These are phyloP conservation scores for Rhabdomys pumilio DNA, from an alignment of 2,797 vertebrate genomes.

Conservation along the genomic window DNA sequence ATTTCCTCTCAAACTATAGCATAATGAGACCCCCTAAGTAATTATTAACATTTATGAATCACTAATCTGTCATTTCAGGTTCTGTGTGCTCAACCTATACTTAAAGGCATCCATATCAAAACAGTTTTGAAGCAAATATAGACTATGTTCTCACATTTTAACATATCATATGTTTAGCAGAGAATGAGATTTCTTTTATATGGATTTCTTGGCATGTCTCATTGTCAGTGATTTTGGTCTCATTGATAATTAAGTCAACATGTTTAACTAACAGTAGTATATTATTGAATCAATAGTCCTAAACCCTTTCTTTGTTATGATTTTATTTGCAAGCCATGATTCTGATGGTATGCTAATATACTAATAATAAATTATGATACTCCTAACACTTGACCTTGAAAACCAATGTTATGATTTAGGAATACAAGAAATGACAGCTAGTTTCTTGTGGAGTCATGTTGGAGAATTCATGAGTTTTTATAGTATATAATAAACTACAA, in stretches of 20 bases:
- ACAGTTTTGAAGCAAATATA: background rate
- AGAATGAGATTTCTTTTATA: constrained; percentile 30
- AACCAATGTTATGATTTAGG: constrained; percentile 39
- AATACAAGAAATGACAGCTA: constrained; percentile 10
- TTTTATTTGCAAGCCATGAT: background rate
- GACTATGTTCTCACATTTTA: background rate
- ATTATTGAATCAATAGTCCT: constrained; percentile 18
- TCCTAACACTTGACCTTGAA: constrained; percentile 43
- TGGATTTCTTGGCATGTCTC: background rate
- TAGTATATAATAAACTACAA: constrained; percentile 36
- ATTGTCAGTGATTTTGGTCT: background rate
- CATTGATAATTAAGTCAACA: constrained; percentile 8
- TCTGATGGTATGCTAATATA: constrained; percentile 35
- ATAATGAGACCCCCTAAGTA: background rate
- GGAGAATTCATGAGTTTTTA: constrained; percentile 37
- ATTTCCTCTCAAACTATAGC: background rate
- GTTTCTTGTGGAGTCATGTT: constrained; percentile 60
- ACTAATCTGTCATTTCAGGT: background rate
- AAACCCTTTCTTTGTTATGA: background rate
- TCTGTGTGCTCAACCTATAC: background rate
- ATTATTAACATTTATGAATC: constrained; percentile 15
- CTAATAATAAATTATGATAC: constrained; percentile 15
- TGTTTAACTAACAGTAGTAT: background rate
- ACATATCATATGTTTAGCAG: background rate
- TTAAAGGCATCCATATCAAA: background rate